phyloP scores from a whole-genome alignment of 2,797 vertebrate species.

The Molossus alvarezi region DNA sequence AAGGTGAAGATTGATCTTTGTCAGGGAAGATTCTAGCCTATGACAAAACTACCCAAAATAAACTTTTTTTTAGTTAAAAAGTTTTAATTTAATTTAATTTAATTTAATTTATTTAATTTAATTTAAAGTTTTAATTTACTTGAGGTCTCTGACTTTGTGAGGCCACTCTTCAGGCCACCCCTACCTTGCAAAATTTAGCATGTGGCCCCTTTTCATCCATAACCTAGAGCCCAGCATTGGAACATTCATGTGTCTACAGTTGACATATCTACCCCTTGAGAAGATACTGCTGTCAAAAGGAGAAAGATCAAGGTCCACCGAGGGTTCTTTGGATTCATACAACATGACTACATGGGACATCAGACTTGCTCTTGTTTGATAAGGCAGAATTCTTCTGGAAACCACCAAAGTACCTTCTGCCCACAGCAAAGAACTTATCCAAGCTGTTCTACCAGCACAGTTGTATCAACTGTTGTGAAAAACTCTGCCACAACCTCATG shows the following conservation, averaged over 20 bases:
- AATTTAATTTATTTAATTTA: too few species aligned
- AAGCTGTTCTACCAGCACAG: neutral
- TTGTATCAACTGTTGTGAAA: neutral
- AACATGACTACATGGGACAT: neutral
- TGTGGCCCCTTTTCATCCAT: too few species aligned
- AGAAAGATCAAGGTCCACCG: neutral
- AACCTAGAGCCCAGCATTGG: neutral
- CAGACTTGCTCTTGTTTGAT: neutral
- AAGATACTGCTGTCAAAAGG: neutral
- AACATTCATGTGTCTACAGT: neutral
- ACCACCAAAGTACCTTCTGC: neutral
- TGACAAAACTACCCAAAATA: too few species aligned
- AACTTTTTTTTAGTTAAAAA: too few species aligned
- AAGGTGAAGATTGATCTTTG: too few species aligned
- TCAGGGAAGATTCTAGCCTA: too few species aligned
- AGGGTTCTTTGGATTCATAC: accelerated
- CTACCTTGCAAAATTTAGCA: too few species aligned
- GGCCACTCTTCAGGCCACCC: too few species aligned
- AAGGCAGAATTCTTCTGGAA: neutral
- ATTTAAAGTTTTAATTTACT: too few species aligned
- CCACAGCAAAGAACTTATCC: neutral
- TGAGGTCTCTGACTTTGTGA: too few species aligned
- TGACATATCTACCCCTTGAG: neutral
- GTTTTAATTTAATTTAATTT: too few species aligned
- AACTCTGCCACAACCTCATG: neutral